Base-by-base conservation (phyloP, 2,888 invertebrate species). In the Andrena trimmerana region DNA sequence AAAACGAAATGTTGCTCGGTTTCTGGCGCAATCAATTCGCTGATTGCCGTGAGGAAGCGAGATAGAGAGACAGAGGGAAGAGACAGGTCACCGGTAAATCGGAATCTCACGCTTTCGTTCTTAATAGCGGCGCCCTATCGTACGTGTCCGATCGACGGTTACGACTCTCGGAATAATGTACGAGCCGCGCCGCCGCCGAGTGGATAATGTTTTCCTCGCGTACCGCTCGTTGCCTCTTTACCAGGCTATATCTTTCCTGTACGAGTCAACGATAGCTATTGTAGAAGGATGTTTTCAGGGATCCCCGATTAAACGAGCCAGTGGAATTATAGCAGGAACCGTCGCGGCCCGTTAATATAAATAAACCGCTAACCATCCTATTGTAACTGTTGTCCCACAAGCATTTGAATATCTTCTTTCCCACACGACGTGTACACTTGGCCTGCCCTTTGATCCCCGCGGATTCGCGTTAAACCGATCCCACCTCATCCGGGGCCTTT, bases 21-120 rank as follows among this genome's bases (percentile, higher is more conserved):
- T 80, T 80, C 85, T 75, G 87, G 60, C 65, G 85, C 78, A 78
- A 84, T 79, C 81, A 81, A 87, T 83, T 83, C 71, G 72, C 42
- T 67, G 74, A 83, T 85, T 78, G 85, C 74, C 52, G 79, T 16
- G 83, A 74, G 50, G 16, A 52, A 66, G 62, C 62, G 60, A 67
- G 52, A 42, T 24, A 13, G 48, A 68, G 20, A 33, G 36, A 20
- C n/a, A 63, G 24, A 2, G 67, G 31, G 52, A 16, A 65, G 54
- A 65, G 42, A 62, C 42, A 27, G 76, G 60, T 48, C 59, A 48
- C 36, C 33, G 48, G 76, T 76, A 67, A 65, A 75, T 79, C 71
- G 78, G 79, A 75, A 88, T 88, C 84, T 86, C 88, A 87, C 88
- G 86, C 86, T 88, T 78, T 84, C 82, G 75, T 88, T 81, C 70